Conservation (phyloP, 2,888 invertebrate species). For the Pollenia amentaria region DNA sequence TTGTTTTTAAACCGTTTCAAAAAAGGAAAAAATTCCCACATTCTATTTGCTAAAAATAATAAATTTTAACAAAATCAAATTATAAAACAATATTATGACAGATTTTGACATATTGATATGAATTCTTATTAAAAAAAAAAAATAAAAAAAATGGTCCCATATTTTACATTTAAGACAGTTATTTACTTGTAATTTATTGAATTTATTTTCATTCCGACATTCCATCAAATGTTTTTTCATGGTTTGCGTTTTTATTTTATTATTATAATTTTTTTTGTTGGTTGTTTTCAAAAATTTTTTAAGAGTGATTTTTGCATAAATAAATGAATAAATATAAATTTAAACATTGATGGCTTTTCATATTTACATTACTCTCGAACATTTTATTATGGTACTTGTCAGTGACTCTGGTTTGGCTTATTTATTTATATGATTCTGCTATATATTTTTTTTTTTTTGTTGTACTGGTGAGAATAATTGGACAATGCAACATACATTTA, state of each 20-base stretch:
- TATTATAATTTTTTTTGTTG: neutral
- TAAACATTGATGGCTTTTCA: constrained; percentile 61
- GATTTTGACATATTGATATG: constrained; percentile 28
- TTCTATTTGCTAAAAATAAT: too few relatives aligned
- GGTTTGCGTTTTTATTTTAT: constrained; percentile 32
- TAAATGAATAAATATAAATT: constrained; percentile 57
- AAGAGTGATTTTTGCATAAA: constrained; percentile 60
- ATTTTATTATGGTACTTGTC: constrained; percentile 33
- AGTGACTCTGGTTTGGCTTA: constrained; percentile 44
- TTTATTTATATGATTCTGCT: constrained; percentile 22
- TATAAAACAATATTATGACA: constrained; percentile 11
- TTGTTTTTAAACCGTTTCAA: too few relatives aligned
- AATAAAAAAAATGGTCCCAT: neutral
- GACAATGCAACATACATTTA: constrained; percentile 54
- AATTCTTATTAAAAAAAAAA: constrained; percentile 9
- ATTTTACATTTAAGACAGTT: constrained; percentile 50
- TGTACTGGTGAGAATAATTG: constrained; percentile 57
- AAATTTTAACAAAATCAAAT: too few relatives aligned
- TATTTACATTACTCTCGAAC: constrained; percentile 50
- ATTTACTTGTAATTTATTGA: constrained; percentile 60
- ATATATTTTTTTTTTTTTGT: neutral
- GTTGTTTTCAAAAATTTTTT: constrained; percentile 7
- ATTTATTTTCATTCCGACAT: constrained; percentile 55
- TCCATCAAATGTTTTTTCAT: constrained; percentile 58
- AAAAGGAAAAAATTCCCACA: neutral